A percentile compares a stretch with the other conserved stretches of the same genome.
Evolutionary conservation across 1,140 invertebrate species (phyloP).

Genomic region (Sitophilus oryzae): DNA sequence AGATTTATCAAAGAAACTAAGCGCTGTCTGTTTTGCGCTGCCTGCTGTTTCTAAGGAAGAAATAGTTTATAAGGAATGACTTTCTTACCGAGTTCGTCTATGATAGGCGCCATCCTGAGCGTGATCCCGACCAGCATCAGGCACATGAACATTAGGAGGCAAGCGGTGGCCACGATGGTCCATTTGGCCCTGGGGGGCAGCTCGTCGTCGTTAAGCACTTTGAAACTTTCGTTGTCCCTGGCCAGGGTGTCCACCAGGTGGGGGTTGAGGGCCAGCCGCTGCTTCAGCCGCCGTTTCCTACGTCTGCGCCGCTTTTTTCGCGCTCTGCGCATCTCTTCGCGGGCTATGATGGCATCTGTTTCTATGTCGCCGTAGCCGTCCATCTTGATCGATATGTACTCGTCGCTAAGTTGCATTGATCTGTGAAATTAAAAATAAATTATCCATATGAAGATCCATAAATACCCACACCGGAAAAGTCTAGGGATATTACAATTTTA

Average conservation of each 20-base stretch:
- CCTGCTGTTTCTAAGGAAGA: no score
- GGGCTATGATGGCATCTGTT: conserved; percentile 42
- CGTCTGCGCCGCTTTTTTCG: conserved; percentile 39
- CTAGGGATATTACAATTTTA: no score
- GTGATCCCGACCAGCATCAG: conserved; percentile 83
- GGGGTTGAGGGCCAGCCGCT: conserved; percentile 23
- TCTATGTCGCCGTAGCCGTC: conserved; percentile 46
- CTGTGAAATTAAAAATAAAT: no score
- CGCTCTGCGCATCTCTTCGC: conserved; percentile 37
- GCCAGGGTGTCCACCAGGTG: conserved; percentile 23
- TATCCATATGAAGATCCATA: no score
- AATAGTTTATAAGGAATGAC: no score
- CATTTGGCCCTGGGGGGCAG: conserved; percentile 74
- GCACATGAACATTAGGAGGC: conserved; percentile 77
- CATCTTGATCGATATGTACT: conserved; percentile 49
- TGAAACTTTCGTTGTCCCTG: conserved; percentile 22
- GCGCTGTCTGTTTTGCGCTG: no score
- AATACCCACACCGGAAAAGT: no score
- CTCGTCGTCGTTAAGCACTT: conserved; percentile 67
- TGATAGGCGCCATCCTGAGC: conserved; percentile 81
- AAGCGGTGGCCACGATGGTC: conserved; percentile 83
- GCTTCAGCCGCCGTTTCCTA: conserved; percentile 39
- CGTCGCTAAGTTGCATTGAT: conserved; percentile 48
- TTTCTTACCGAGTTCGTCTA: conserved; percentile 84
- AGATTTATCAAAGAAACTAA: no score